Percentiles rank a stretch among this genome's conserved stretches.
phyloP scores from a whole-genome alignment of 2,797 vertebrate species.

The Pipistrellus kuhlii region DNA sequence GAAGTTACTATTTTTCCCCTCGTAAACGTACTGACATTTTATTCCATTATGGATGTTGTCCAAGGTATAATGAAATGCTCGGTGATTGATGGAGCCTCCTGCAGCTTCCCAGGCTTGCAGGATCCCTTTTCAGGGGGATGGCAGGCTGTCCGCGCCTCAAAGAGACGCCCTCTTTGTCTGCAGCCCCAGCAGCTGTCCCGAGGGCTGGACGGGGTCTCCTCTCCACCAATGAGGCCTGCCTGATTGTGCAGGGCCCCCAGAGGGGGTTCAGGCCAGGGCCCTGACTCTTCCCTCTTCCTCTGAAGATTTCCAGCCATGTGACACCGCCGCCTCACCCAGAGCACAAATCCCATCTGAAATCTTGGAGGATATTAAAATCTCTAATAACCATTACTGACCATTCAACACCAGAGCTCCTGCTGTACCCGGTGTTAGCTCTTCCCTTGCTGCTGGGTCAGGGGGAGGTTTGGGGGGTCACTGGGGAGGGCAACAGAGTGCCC shows the following conservation, averaged over 20 bases:
- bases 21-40: constrained; percentile 83
- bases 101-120: constrained; percentile 36
- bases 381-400: background rate
- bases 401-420: background rate
- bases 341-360: background rate
- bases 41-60: constrained; percentile 82
- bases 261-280: background rate
- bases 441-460: background rate
- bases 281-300: background rate
- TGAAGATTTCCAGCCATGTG: background rate
- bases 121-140: constrained; percentile 78
- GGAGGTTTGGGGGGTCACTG: background rate
- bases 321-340: background rate
- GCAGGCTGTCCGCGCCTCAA: constrained; percentile 64
- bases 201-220: background rate
- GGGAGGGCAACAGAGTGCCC: background rate
- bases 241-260: background rate
- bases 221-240: background rate
- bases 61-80: constrained; percentile 81
- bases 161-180: constrained; percentile 76
- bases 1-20: constrained; percentile 80
- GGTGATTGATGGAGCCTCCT: constrained; percentile 77
- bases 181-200: constrained; percentile 52
- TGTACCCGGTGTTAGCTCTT: background rate
- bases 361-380: background rate